Base-by-base conservation (phyloP, 1,140 invertebrate genomes). In the Armadillidium nasatum region DNA sequence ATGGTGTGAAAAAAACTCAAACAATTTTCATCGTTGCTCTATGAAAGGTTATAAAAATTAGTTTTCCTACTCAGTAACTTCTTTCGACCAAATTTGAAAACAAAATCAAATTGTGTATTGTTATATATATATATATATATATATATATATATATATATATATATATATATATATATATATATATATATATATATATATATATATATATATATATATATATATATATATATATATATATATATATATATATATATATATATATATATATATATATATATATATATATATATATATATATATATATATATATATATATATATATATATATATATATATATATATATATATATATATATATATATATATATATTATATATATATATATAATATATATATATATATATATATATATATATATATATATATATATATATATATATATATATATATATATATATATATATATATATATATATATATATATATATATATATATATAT, bases 171-270 rank as follows among this genome's bases (percentile, higher is more conserved):
- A 50, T 50, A 50, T 50, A 50, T 50, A 50, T 50, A 50, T 50
- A 50, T 50, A 50, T 50, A 50, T 50, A 50, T 50, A 50, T 50
- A 50, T 50, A 50, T 10, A 15, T 10, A 50, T 15, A 50, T 50
- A 50, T 50, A 50, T 50, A 50, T 50, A 50, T 50, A 50, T 50
- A 50, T 50, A 50, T 50, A 50, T 50, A 50, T 50, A 50, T 50
- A 50, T 70, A 70, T 70, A 70, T 70, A 19, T 70, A 70, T 70
- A 19, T 70, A 70, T 19, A 7, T 70, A 69, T 69, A 69, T 69
- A 19, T 69, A 69, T 69, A 69, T 69, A 69, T 69, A 69, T 69
- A 69, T 69, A 69, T 69, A 69, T 69, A 69, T 69, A 69, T 69
- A 69, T 69, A 69, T 69, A 69, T 69, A 69, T 69, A 69, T 69